These are phyloP conservation scores for Ara ararauna DNA, from an alignment of 2,797 vertebrate genomes.

Conservation along the genomic window DNA sequence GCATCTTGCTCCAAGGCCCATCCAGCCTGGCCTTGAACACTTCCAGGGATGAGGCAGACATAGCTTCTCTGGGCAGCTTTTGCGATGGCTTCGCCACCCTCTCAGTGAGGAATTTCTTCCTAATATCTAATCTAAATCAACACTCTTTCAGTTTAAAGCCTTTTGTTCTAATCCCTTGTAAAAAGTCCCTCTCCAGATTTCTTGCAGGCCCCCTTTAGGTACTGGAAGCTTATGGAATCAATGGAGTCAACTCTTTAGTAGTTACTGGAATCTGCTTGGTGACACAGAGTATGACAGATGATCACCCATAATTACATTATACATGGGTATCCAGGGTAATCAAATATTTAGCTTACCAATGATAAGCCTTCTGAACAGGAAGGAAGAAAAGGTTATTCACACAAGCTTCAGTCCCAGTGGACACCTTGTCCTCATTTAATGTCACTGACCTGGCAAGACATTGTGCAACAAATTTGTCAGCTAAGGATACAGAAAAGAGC, in stretches of 20 bases:
- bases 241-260: background rate
- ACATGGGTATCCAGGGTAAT: slow-evolving; percentile 40
- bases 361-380: slow-evolving; percentile 37
- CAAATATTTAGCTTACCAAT: slow-evolving; percentile 49
- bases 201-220: background rate
- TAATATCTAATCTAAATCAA: background rate
- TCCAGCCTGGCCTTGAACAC: background rate
- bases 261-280: slow-evolving; percentile 4
- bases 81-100: background rate
- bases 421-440: slow-evolving; percentile 30
- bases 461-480: background rate
- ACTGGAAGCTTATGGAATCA: background rate
- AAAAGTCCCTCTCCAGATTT: background rate
- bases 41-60: background rate
- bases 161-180: background rate
- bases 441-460: background rate
- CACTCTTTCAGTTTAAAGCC: background rate
- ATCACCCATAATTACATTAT: slow-evolving; percentile 1
- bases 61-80: background rate
- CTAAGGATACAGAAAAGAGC: background rate
- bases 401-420: background rate
- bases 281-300: background rate
- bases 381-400: slow-evolving; percentile 38
- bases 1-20: background rate
- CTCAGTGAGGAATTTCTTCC: background rate